Percentiles rank a stretch among this genome's conserved stretches.
Conservation (phyloP, 2,888 invertebrate genomes). For the Torymus texanus region DNA sequence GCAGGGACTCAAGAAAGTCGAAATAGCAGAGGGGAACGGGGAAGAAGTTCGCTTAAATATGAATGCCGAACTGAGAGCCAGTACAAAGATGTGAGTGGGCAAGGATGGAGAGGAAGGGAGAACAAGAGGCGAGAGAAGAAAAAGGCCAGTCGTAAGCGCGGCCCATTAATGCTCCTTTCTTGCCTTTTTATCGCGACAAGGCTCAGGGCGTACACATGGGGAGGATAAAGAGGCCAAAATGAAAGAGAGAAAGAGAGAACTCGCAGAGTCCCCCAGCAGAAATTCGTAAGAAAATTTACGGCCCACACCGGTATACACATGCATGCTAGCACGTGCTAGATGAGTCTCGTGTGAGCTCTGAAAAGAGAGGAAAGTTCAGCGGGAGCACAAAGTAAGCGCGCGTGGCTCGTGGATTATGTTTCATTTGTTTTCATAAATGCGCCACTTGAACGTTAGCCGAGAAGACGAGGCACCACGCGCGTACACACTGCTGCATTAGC, state of each 20-base stretch:
- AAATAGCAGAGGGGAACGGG: conserved; percentile 14
- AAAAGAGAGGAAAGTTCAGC: too few relatives aligned
- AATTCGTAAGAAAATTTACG: conserved; percentile 9
- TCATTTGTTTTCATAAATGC: conserved; percentile 30
- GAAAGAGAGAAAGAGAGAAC: not conserved
- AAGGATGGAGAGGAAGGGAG: conserved; percentile 1
- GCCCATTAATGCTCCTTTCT: conserved; percentile 42
- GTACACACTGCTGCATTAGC: conserved; percentile 12
- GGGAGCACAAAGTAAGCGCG: too few relatives aligned
- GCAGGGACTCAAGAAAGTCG: conserved; percentile 54
- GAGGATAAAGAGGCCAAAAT: too few relatives aligned
- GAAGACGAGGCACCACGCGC: not conserved
- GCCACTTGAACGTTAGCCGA: conserved; percentile 9
- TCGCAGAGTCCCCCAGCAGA: not conserved
- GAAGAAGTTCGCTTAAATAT: conserved; percentile 65
- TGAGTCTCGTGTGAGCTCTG: too few relatives aligned
- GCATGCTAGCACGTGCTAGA: too few relatives aligned
- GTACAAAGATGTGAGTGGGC: conserved; percentile 6
- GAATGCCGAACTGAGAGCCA: conserved; percentile 60
- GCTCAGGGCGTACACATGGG: not conserved
- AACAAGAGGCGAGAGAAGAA: conserved; percentile 24
- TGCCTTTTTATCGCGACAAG: conserved; percentile 16
- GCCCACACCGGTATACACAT: not conserved
- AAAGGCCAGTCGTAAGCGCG: conserved; percentile 45
- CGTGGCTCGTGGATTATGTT: not conserved